Conservation (phyloP, 1,140 invertebrate genomes). For the Drosophila lowei region DNA sequence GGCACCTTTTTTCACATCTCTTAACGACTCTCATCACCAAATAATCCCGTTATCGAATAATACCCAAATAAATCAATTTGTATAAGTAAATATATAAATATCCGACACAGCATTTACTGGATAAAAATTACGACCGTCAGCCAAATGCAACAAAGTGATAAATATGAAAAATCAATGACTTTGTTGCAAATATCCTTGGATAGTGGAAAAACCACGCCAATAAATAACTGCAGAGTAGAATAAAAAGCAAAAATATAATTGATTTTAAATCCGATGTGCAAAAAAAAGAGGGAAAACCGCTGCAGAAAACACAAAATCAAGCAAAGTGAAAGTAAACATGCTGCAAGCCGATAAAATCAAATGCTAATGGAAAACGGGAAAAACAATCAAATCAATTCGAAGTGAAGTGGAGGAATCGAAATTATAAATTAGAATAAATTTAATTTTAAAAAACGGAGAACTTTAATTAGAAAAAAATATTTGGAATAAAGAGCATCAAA, state of each 20-base stretch:
- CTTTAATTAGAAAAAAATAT: not conserved
- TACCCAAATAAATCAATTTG: no score
- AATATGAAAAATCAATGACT: constrained; percentile 33
- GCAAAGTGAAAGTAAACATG: constrained; percentile 43
- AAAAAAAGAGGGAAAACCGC: constrained; percentile 7
- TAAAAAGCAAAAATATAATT: constrained; percentile 41
- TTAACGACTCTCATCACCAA: no score
- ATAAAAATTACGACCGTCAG: no score
- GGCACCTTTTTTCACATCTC: no score
- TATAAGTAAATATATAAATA: no score
- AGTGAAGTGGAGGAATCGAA: not conserved
- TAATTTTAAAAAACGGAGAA: not conserved
- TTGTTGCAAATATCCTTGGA: constrained; percentile 3
- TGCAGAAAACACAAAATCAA: constrained; percentile 25
- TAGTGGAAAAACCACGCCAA: constrained; percentile 7
- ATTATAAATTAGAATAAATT: not conserved
- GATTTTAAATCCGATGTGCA: constrained; percentile 42
- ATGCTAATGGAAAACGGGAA: constrained; percentile 36
- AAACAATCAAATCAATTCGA: constrained; percentile 13
- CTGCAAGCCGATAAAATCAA: constrained; percentile 22
- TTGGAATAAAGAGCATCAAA: not conserved
- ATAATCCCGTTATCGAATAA: no score
- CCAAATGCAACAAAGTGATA: constrained; percentile 33
- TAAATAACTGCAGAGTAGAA: constrained; percentile 16
- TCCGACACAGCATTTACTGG: no score